Base-by-base conservation (phyloP, 37 sponge, comb jelly and placozoan species). In the Axinella damicornis region DNA sequence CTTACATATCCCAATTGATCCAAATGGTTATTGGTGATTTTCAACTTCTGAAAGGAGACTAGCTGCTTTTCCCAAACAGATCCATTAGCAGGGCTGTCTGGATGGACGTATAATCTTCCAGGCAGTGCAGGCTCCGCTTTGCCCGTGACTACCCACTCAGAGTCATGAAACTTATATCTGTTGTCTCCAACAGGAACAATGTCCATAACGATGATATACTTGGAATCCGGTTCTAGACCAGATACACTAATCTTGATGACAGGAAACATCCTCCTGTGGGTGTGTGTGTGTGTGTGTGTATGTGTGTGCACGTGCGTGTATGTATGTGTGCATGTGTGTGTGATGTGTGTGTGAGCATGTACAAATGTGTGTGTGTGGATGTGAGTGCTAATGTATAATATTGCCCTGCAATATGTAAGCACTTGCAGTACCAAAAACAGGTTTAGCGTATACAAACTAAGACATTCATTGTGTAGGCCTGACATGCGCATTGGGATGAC, bases 1-100 rank as follows among this genome's bases (percentile, higher is more conserved):
- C 98, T 90, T 73, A 97, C 98, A 89, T 96, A 94, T 77, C 97
- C 97, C 36, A 91, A 82, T 53, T 98, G 96, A 81, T 98, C 99
- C 53, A 96, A 67, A 82, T 95, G 88, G 84, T 95, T 95, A 87
- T 98, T 98, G 53, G 98, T 98, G 25, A 98, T 79, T 74, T 98
- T 98, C 40, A 95, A 78, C 79, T 98, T 96, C 81, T 95, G 91
- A 71, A 98, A 98, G 28, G 93, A 85, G 15, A 98, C 87, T 22
- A 90, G 67, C 85, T 98, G 97, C 69, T 94, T 98, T 89, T 96
- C 96, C 99, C 99, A 98, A 2, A 88, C 87, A 25, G 93, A 89
- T 24, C 99, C 99, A 69, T 83, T 86, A 63, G 91, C 83, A 2
- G 99, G 99, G 14, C 94, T 96, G 68, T 96, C 96, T 14, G 98